Evolutionary conservation across 30 jellyfish, hydroid and myxozoan genomes (phyloP), one percentile per base, ranked within the genome.

Genomic region (Haliclystus octoradiatus): DNA sequence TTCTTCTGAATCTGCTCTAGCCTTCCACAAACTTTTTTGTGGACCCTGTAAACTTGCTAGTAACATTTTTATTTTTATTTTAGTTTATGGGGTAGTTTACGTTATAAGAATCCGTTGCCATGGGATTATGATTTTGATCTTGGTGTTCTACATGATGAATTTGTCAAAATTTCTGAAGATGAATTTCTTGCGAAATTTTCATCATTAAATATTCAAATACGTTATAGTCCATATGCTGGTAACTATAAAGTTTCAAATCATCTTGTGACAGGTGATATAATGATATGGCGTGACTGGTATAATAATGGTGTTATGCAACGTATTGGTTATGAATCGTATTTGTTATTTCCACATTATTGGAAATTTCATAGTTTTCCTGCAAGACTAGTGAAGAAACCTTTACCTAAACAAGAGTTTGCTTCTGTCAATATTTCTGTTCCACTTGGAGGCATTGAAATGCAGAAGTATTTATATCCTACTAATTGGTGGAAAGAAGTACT

Each of bases 51-150:
- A n/a, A n/a, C n/a, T n/a, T n/a, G n/a, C n/a, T n/a, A n/a, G n/a
- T n/a, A n/a, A n/a, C n/a, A n/a, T n/a, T 40, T 40, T 40, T 19
- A 5, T 40, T 40, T 40, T 19, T 9, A 5, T 65, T 68, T 63
- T 49, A 87, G 96, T 75, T 52, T 87, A 33, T 87, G 94, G 94
- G 96, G 96, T 26, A 94, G 94, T 31, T 51, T 81, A 31, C 91
- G 96, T 12, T 74, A 69, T 75, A 72, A 76, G 27, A 47, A 80
- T 9, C 94, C 94, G 2, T 71, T 87, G 40, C 94, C 96, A 4
- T 87, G 96, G 96, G 96, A 87, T 33, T 79, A 79, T 33, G 96
- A 87, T 62, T 84, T 75, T 14, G 96, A 87, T 52, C 31, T 85
- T 14, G 86, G 94, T 0, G 50, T 85, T 28, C 28, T 72, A 24